Base-by-base conservation (phyloP, 2,888 invertebrate species). In the Leptinotarsa tumamoca region DNA sequence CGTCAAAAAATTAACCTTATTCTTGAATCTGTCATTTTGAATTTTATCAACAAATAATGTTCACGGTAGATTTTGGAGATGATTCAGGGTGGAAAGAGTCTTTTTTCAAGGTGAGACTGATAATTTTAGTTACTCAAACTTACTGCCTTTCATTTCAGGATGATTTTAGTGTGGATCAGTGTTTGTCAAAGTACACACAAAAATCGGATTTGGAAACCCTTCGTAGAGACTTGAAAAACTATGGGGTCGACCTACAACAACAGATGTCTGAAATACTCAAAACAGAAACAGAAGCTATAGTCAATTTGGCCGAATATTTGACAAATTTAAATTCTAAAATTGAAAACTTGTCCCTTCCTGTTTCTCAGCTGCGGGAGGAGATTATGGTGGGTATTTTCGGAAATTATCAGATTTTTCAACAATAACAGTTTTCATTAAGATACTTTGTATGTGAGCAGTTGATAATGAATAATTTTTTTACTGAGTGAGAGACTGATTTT, bases 191-290 rank as follows among this genome's bases (percentile, higher is more conserved):
- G 81, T 93, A 95, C 83, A 92, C 86, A 18, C 85, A 86, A 79
- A 87, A 86, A 80, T 84, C 85, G n/a, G 85, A 87, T 78, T 89
- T 97, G 84, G 98, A 98, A 87, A 93, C 93, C 15, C 92, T 98
- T 88, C 92, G 97, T 71, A 96, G 96, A 89, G 97, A 98, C 88
- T 90, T 99, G 81, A 96, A 96, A 4, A 90, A 95, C 23, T 98
- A 98, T 88, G 90, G 98, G 67, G 96, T 96, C 89, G 94, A 96
- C n/a, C 90, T 99, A 1, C 92, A 98, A 81, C 93, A 95, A 76
- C 95, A 97, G 17, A 97, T 99, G 96, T 96, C 98, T 81, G 98
- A 99, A 88, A 92, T 99, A 10, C 97, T 99, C 82, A 99, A 99
- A 89, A 96, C 97, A 86, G 98, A 99, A 87, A 99, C 99, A 86